Percentiles rank a stretch among this genome's conserved stretches.
Evolutionary conservation across 2,113 vertebrate species (phyloP).

Genomic region (Atractosteus spatula): DNA sequence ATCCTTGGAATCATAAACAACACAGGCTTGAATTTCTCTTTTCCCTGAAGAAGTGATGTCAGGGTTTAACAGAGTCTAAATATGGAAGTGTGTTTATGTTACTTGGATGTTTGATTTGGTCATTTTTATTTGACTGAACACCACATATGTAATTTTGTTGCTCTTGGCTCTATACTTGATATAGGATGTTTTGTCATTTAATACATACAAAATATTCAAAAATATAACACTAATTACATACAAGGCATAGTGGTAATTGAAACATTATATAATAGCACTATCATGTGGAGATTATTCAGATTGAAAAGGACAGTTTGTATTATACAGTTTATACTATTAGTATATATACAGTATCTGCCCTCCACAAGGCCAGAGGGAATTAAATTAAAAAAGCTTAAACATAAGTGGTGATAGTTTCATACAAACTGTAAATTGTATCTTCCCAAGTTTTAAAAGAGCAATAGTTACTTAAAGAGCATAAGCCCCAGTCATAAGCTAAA

Average conservation of each 20-base stretch:
- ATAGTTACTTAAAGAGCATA: too few relatives aligned
- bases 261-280: background rate
- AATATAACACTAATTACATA: background rate
- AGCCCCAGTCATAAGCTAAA: too few relatives aligned
- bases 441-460: too few relatives aligned
- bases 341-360: too few relatives aligned
- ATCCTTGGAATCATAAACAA: background rate
- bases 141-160: constrained; percentile 4
- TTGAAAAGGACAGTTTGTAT: too few relatives aligned
- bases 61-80: constrained; percentile 14
- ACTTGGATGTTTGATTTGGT: constrained; percentile 11
- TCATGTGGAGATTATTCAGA: too few relatives aligned
- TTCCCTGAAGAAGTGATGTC: constrained; percentile 3
- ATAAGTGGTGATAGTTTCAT: too few relatives aligned
- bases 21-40: background rate
- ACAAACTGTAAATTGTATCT: too few relatives aligned
- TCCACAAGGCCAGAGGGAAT: too few relatives aligned
- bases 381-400: too few relatives aligned
- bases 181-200: background rate
- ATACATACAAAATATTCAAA: background rate
- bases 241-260: background rate
- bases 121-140: background rate
- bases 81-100: constrained; percentile 13
- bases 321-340: too few relatives aligned
- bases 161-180: constrained; percentile 8